Percentiles rank a stretch among this genome's conserved stretches.
Conservation (phyloP, 1,140 invertebrate genomes). For the Apis laboriosa region DNA sequence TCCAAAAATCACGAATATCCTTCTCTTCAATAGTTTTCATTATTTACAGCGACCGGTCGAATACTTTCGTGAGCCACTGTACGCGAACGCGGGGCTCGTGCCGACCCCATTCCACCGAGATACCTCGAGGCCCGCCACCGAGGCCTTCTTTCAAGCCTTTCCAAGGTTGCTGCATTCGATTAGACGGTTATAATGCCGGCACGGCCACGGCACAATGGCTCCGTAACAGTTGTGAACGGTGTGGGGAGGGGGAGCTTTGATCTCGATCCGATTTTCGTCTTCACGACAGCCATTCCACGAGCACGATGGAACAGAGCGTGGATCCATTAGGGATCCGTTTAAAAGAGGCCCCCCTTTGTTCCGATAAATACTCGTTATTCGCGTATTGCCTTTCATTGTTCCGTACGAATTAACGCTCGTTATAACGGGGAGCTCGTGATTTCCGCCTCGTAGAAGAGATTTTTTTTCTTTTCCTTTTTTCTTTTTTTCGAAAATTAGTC, state of each 20-base stretch:
- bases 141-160: slow-evolving; percentile 24
- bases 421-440: neutral
- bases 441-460: neutral
- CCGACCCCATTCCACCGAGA: slow-evolving; percentile 24
- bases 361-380: slow-evolving; percentile 30
- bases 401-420: slow-evolving; percentile 29
- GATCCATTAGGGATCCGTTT: slow-evolving; percentile 33
- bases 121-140: slow-evolving; percentile 14
- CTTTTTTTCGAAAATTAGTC: neutral
- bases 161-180: slow-evolving; percentile 44
- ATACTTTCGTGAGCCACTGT: neutral
- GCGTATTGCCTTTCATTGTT: slow-evolving; percentile 27
- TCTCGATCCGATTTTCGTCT: neutral
- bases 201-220: neutral
- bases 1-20: too few species aligned
- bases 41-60: neutral
- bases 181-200: slow-evolving; percentile 4
- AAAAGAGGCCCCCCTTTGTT: slow-evolving; percentile 26
- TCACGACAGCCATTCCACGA: neutral
- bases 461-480: neutral
- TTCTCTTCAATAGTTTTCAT: too few species aligned
- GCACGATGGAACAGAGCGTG: neutral
- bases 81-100: neutral
- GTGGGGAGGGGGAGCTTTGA: neutral
- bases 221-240: neutral